Conservation (phyloP, 2,888 invertebrate species). For the Aphidoletes aphidimyza region DNA sequence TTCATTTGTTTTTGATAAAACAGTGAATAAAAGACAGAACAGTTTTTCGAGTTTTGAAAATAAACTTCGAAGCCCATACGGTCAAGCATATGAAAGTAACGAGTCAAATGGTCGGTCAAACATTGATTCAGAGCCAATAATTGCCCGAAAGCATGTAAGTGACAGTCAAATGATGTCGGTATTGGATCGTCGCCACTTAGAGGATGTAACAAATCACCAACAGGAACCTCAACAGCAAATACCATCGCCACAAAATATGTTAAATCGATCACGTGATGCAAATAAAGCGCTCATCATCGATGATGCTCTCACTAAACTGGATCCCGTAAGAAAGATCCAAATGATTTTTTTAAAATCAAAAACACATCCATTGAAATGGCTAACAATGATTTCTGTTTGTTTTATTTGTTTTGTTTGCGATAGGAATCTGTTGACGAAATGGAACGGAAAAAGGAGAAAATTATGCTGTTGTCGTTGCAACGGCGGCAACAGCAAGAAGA, state of each 20-base stretch:
- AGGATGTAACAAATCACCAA: constrained; percentile 62
- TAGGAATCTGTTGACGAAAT: constrained; percentile 89
- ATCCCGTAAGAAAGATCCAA: constrained; percentile 70
- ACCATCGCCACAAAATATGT: constrained; percentile 59
- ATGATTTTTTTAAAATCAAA: constrained; percentile 38
- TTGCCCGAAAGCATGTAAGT: constrained; percentile 54
- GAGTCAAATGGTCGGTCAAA: constrained; percentile 22
- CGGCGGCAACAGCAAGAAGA: constrained; percentile 92
- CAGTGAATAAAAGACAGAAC: constrained; percentile 23
- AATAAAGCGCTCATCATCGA: constrained; percentile 74
- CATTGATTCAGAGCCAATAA: constrained; percentile 31
- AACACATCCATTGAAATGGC: constrained; percentile 43
- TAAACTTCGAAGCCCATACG: neutral
- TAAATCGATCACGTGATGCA: constrained; percentile 66
- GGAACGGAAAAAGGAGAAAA: constrained; percentile 91
- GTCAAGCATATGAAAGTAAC: neutral
- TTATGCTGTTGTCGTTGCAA: constrained; percentile 88
- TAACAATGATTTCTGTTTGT: neutral
- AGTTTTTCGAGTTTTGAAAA: constrained; percentile 51
- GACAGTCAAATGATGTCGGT: constrained; percentile 55
- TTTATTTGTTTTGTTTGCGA: too few relatives aligned
- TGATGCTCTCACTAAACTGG: constrained; percentile 73
- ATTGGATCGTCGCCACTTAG: constrained; percentile 61
- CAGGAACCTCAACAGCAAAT: constrained; percentile 57
- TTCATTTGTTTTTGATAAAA: neutral